Conservation (phyloP, 2,797 vertebrate genomes). For the Hydrophis major region DNA sequence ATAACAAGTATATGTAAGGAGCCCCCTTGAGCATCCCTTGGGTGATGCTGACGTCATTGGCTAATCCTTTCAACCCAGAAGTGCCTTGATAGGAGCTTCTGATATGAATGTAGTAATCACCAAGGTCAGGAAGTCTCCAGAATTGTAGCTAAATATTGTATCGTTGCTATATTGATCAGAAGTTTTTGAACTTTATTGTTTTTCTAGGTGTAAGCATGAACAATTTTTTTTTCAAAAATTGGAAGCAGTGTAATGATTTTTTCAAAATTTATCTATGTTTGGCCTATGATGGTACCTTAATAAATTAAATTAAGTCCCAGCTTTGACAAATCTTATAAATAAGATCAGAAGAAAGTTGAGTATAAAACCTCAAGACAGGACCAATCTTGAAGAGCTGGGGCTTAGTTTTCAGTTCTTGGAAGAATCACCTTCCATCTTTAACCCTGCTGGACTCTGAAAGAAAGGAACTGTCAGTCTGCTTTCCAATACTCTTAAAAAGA, state of each 20-base stretch:
- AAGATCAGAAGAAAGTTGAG: background rate
- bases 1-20: background rate
- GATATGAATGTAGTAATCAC: background rate
- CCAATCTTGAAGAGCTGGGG: background rate
- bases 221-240: background rate
- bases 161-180: background rate
- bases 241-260: background rate
- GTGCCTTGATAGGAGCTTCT: background rate
- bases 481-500: background rate
- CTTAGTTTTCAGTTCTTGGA: background rate
- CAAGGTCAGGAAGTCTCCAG: background rate
- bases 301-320: background rate
- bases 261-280: background rate
- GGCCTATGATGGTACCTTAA: background rate
- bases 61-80: background rate
- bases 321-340: background rate
- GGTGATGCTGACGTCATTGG: background rate
- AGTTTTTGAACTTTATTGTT: background rate
- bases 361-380: background rate
- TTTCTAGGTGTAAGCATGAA: background rate
- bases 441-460: background rate
- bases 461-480: background rate
- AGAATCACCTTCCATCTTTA: background rate
- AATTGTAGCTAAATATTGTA: background rate
- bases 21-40: background rate